phyloP scores from a whole-genome alignment of 2,797 vertebrate genomes.

The Aulostomus chinensis region DNA sequence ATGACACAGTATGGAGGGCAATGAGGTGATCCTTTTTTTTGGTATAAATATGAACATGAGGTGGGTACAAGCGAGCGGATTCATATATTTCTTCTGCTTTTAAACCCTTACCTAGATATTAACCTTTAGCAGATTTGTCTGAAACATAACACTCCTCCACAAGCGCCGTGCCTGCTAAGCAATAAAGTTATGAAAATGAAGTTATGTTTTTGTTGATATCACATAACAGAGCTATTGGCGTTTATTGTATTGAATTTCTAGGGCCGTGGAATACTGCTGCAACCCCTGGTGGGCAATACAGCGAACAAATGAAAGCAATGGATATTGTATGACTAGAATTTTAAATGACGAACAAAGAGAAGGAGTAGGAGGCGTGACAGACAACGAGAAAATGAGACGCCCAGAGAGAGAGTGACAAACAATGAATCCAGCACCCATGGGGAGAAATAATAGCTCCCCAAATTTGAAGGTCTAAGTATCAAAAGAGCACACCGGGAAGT shows the following conservation, averaged over 20 bases:
- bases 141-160: slow-evolving; percentile 30
- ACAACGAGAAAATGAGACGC: slow-evolving; percentile 1
- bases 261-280: slow-evolving; percentile 48
- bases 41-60: background rate
- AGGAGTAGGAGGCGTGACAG: slow-evolving; percentile 52
- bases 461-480: slow-evolving; percentile 55
- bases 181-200: slow-evolving; percentile 63
- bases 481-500: slow-evolving; percentile 42
- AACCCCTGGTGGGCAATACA: slow-evolving; percentile 69
- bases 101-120: background rate
- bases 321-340: slow-evolving; percentile 72
- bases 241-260: slow-evolving; percentile 63
- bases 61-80: background rate
- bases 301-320: slow-evolving; percentile 61
- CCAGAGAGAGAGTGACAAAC: slow-evolving; percentile 10
- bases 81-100: background rate
- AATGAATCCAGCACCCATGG: slow-evolving; percentile 49
- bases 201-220: slow-evolving; percentile 65
- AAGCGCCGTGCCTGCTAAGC: slow-evolving; percentile 33
- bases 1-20: slow-evolving; percentile 1
- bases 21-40: background rate
- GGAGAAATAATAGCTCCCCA: slow-evolving; percentile 67
- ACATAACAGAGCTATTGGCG: slow-evolving; percentile 46
- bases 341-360: slow-evolving; percentile 66
- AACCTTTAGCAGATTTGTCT: slow-evolving; percentile 2